Base-by-base conservation (phyloP, 2,888 invertebrate species). In the Thereva unica region DNA sequence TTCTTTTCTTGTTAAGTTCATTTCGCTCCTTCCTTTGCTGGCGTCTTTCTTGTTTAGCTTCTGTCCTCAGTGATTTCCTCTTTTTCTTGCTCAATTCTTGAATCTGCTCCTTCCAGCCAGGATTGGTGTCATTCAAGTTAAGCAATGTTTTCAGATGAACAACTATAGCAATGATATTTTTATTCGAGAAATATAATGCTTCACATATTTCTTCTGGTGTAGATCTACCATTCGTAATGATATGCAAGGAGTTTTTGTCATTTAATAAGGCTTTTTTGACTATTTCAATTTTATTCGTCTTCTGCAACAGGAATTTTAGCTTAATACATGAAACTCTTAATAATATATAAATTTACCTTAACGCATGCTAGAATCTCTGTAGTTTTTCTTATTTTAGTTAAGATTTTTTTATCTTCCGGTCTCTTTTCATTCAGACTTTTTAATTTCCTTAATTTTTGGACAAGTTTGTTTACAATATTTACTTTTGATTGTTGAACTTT, bases 381-480 rank as follows among this genome's bases (percentile, higher is more conserved):
- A 3, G 54, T 35, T 12, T 38, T 53, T 7, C 38, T 38, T 9
- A 54, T 7, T 40, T 54, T 53, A 10, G 8, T 54, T 23, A 7
- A 10, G 5, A 64, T n/a, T 8, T 45, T 53, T 8, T 10, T 8
- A 45, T 54, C n/a, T 5, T 64, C 37, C 12, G 64, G 53, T 4
- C 38, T 45, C 10, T 47, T 38, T 35, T 59, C 59, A 38, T 12
- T 10, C 3, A 59, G n/a, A 8, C 38, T 37, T 10, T 49, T 59
- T 8, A 47, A 8, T 38, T 59, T 59, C 40, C 47, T 44, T 5
- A 59, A 47, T 49, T 59, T 59, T 8, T 10, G 77, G 1, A 79
- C 76, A 10, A 79, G 66, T 70, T 78, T 78, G 40, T 77, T 75
- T 45, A 79, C 75, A 6, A 76, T 75, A 66, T 78, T 75, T 0